Percentiles rank a stretch among this genome's conserved stretches.
phyloP scores from a whole-genome alignment of 37 sponge, comb jelly and placozoan species.

The Chondrilla cf. caribensis region DNA sequence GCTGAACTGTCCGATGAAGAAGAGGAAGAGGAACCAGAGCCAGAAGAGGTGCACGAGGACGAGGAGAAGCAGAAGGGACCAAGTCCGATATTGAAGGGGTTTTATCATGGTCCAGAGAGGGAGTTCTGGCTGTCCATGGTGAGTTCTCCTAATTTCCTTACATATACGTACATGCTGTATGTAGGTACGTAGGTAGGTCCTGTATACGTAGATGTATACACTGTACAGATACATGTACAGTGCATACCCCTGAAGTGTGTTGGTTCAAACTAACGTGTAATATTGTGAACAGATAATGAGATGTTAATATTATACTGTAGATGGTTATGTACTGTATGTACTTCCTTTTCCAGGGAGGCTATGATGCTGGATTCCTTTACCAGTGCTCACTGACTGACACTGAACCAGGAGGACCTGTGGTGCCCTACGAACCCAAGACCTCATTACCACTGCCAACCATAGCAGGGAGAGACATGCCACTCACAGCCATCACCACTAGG shows the following conservation, averaged over 20 bases:
- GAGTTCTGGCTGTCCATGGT: constrained; percentile 91
- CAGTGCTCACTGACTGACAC: constrained; percentile 73
- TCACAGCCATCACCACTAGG: constrained; percentile 59
- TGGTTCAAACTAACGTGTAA: too few relatives aligned
- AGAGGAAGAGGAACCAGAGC: constrained; percentile 58
- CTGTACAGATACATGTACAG: too few relatives aligned
- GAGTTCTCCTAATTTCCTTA: background rate
- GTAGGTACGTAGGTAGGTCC: background rate
- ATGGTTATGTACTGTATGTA: background rate
- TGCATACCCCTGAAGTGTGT: too few relatives aligned
- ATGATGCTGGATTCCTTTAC: constrained; percentile 93
- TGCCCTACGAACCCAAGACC: constrained; percentile 45
- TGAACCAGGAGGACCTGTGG: constrained; percentile 12
- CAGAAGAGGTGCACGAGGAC: constrained; percentile 28
- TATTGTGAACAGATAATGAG: too few relatives aligned
- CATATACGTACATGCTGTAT: constrained; percentile 14
- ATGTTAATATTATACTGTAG: too few relatives aligned
- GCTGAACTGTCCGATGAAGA: constrained; percentile 62
- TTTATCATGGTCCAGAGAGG: constrained; percentile 30
- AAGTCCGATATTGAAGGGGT: constrained; percentile 58
- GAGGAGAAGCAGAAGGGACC: constrained; percentile 59
- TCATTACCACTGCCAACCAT: constrained; percentile 56
- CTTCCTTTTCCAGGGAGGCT: constrained; percentile 59
- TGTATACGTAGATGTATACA: too few relatives aligned
- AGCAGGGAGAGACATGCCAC: constrained; percentile 50